A percentile compares a stretch with the other conserved stretches of the same genome.
These are phyloP conservation scores for Nansenia antarctica DNA, from an alignment of 2,113 vertebrate genomes.

Conservation along the genomic window DNA sequence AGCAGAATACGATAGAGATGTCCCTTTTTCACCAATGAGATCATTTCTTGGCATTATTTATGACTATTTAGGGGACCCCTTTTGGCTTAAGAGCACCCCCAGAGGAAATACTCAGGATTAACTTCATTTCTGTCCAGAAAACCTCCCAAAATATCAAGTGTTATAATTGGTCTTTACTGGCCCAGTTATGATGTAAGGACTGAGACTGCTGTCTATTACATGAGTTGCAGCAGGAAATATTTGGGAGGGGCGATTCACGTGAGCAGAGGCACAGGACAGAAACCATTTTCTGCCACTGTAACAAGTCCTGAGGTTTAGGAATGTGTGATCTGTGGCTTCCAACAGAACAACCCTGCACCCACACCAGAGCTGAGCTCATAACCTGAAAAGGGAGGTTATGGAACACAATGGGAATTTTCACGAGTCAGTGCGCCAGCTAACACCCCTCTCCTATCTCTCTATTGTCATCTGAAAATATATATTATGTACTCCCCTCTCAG, in stretches of 20 bases:
- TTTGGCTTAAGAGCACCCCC: too few species aligned
- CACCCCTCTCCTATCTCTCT: neutral
- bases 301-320: neutral
- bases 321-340: neutral
- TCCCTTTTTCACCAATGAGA: too few species aligned
- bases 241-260: neutral
- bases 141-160: too few species aligned
- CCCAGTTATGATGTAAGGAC: too few species aligned
- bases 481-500: neutral
- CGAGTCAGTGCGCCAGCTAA: neutral
- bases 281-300: neutral
- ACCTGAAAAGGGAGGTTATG: neutral
- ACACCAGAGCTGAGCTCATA: neutral
- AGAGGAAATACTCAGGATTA: too few species aligned
- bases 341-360: neutral
- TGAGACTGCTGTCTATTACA: too few species aligned
- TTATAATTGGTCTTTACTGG: too few species aligned
- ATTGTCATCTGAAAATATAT: constrained; percentile 7
- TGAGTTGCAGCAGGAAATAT: too few species aligned
- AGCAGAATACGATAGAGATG: too few species aligned
- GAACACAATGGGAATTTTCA: constrained; percentile 17
- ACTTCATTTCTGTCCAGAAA: too few species aligned
- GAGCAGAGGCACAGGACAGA: neutral
- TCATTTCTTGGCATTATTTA: too few species aligned
- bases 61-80: too few species aligned